These are phyloP conservation scores for Sarcophaga bullata DNA, from an alignment of 1,140 invertebrate genomes.

Conservation along the genomic window DNA sequence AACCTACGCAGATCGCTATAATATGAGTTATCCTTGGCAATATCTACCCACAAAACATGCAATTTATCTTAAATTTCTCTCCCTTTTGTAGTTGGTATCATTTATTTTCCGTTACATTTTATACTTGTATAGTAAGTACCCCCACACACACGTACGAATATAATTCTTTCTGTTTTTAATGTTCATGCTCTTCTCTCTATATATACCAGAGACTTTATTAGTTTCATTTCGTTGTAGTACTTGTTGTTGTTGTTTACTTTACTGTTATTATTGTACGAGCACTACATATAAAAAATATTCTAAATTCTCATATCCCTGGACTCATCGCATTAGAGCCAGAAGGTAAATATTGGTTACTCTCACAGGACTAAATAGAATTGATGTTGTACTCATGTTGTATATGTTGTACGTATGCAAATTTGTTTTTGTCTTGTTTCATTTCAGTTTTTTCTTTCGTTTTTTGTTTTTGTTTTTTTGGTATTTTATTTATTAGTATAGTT, in stretches of 20 bases:
- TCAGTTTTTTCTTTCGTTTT: background rate
- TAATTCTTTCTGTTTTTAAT: background rate
- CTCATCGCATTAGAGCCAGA: background rate
- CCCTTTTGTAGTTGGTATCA: background rate
- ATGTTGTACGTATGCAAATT: background rate
- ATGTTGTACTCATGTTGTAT: conserved; percentile 1
- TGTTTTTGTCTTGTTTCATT: background rate
- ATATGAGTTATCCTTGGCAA: no score
- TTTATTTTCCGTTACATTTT: background rate
- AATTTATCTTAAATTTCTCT: background rate
- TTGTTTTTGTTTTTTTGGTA: background rate
- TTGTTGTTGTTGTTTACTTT: background rate
- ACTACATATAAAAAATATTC: background rate
- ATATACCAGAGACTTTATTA: conserved; percentile 23
- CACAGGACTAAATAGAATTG: conserved; percentile 19
- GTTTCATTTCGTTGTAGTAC: background rate
- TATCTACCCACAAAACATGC: background rate
- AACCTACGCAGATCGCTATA: no score
- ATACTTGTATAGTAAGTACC: background rate
- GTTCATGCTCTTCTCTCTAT: background rate
- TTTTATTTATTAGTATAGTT: conserved; percentile 5
- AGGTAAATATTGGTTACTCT: conserved; percentile 37
- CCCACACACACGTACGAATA: background rate
- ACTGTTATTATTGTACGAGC: conserved; percentile 7
- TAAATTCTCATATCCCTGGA: conserved; percentile 16